phyloP scores from a whole-genome alignment of 30 jellyfish, hydroid and myxozoan species.

The Aurelia aurita complex sp. Pacific region DNA sequence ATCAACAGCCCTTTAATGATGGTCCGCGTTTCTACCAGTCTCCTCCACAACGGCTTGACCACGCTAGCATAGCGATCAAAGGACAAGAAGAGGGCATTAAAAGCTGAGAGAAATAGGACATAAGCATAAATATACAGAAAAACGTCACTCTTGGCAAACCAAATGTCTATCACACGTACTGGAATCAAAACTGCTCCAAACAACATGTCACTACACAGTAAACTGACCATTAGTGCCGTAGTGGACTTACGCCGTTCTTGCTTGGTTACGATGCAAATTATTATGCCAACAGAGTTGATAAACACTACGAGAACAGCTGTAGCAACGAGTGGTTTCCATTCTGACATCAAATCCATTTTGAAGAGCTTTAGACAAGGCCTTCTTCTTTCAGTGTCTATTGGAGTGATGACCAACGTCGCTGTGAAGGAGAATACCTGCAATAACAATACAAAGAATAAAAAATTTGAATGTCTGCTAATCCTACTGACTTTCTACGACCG shows the following conservation, averaged over 20 bases:
- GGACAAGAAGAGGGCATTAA: conserved; percentile 47
- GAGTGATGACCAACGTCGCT: too few species aligned
- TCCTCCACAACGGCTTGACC: conserved; percentile 60
- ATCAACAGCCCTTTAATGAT: conserved; percentile 34
- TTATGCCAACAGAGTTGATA: conserved; percentile 16
- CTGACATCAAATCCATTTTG: conserved; percentile 53
- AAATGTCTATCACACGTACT: conserved; percentile 29
- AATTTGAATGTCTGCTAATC: too few species aligned
- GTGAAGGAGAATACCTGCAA: too few species aligned
- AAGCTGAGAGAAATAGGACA: conserved; percentile 46
- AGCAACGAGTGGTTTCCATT: conserved; percentile 47
- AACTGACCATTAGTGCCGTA: conserved; percentile 46
- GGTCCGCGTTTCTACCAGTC: conserved; percentile 36
- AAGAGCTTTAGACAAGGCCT: background rate
- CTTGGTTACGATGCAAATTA: conserved; percentile 12
- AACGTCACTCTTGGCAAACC: conserved; percentile 2
- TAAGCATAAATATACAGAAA: conserved; percentile 50
- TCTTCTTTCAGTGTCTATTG: too few species aligned
- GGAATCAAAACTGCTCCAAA: conserved; percentile 60
- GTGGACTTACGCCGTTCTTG: conserved; percentile 65
- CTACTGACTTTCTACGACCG: too few species aligned
- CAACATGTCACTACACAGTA: conserved; percentile 30
- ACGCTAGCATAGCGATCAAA: conserved; percentile 67
- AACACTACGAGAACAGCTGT: conserved; percentile 34
- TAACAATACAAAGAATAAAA: too few species aligned